Evolutionary conservation across 2,797 vertebrate species (phyloP), one percentile per base, ranked within the genome.

Genomic region (Halcyon badia): DNA sequence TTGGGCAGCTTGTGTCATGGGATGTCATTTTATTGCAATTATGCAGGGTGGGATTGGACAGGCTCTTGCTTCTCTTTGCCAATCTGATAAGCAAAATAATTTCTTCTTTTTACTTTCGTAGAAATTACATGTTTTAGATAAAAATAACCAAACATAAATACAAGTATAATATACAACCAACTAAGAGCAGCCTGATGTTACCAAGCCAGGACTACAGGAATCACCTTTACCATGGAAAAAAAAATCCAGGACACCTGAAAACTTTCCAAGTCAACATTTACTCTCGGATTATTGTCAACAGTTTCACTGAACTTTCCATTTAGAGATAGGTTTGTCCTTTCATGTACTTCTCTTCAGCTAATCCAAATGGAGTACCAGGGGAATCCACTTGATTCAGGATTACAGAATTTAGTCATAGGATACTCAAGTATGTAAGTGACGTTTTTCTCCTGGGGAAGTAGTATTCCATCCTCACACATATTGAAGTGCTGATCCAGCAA

Each of bases 31-130:
- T 69, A 49, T 75, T 93, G 64, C 49, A 87, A 90, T 96, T 95
- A 95, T 31, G 46, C 78, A 85, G 93, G 81, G 94, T 88, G 89
- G 95, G 87, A 95, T 87, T 95, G 91, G 94, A 96, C 77, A 80
- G 26, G 75, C 86, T 87, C 44, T 82, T 85, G 81, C 54, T 93
- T 96, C 81, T 80, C 57, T 85, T 85, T 85, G 96, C 95, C 95
- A 95, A 97, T 93, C 90, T 75, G 89, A 97, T 95, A 96, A 95
- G 77, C 60, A 84, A 78, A 87, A 91, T 31, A 2, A 57, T 86
- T 92, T 89, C 25, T 73, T 72, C 56, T 49, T 81, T 81, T 61
- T 31, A 79, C 73, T 96, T 97, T 95, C 20, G 5, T 62, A 93
- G 94, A 96, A 95, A 95, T 37, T 75, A 68, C 78, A 61, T 72